These are phyloP conservation scores for Campoletis raptor DNA, from an alignment of 2,888 invertebrate genomes.

Conservation along the genomic window DNA sequence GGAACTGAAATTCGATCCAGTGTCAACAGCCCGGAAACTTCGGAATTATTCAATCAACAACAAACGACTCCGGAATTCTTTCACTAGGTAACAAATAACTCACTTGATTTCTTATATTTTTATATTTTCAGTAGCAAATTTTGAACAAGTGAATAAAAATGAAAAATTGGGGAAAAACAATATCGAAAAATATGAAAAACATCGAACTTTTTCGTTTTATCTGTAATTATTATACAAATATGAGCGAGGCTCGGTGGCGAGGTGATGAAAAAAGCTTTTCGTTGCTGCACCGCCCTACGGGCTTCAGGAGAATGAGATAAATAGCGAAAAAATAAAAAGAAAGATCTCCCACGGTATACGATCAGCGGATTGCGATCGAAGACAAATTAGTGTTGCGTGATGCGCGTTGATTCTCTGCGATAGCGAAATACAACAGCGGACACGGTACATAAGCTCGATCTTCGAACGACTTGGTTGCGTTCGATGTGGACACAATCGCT, in stretches of 20 bases:
- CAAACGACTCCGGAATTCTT: neutral
- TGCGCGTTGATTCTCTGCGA: constrained; percentile 83
- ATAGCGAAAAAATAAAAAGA: constrained; percentile 51
- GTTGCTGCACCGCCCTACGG: neutral
- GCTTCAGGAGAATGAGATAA: constrained; percentile 55
- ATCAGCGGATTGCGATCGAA: constrained; percentile 82
- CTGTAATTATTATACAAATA: neutral
- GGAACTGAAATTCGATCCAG: neutral
- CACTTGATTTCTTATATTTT: neutral
- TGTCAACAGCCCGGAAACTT: neutral
- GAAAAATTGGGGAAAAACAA: too few species aligned
- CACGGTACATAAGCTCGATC: constrained; percentile 77
- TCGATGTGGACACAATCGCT: constrained; percentile 23
- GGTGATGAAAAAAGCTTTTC: neutral
- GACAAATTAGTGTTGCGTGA: constrained; percentile 85
- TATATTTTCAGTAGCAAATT: neutral
- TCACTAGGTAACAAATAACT: neutral
- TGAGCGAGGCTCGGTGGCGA: neutral
- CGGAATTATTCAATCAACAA: neutral
- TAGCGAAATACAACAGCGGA: constrained; percentile 82
- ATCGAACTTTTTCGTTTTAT: too few species aligned
- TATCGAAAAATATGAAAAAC: too few species aligned
- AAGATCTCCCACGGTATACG: constrained; percentile 83
- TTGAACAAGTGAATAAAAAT: neutral
- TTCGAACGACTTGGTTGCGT: constrained; percentile 62